These are phyloP conservation scores for Drosophila arizonae DNA, from an alignment of 1,140 invertebrate species.

Conservation along the genomic window DNA sequence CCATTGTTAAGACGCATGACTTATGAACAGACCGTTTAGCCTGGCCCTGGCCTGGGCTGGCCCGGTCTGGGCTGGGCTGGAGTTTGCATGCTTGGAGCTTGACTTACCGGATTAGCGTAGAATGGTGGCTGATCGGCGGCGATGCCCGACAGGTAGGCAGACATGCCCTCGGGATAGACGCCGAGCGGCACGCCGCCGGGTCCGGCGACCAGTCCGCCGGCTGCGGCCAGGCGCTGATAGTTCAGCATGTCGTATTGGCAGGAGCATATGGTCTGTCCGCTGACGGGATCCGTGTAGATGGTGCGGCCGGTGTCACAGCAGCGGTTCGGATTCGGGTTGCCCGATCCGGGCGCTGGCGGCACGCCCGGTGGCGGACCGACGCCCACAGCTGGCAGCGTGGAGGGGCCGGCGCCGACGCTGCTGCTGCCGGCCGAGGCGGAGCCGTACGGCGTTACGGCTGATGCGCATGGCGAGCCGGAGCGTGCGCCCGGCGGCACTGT, in stretches of 20 bases:
- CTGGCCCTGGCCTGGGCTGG: neutral
- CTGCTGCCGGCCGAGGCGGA: conserved; percentile 59
- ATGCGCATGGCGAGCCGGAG: conserved; percentile 83
- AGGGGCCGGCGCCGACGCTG: conserved; percentile 83
- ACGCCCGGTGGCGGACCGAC: conserved; percentile 56
- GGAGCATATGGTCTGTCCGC: conserved; percentile 95
- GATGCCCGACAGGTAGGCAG: conserved; percentile 91
- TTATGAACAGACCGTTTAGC: conserved; percentile 62
- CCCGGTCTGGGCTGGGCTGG: neutral
- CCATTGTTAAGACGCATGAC: conserved; percentile 72
- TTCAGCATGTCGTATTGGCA: conserved; percentile 93
- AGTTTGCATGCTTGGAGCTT: neutral
- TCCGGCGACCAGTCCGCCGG: conserved; percentile 84
- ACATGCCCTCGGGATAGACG: conserved; percentile 88
- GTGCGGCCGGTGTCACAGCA: conserved; percentile 96
- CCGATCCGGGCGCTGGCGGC: conserved; percentile 58
- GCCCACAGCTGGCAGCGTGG: conserved; percentile 70
- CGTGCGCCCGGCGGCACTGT: conserved; percentile 84
- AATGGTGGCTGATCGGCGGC: conserved; percentile 92
- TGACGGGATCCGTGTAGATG: conserved; percentile 95
- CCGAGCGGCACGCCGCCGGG: conserved; percentile 86
- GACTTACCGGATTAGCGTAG: conserved; percentile 91
- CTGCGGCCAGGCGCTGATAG: conserved; percentile 90
- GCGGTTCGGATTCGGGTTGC: conserved; percentile 83
- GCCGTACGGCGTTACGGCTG: conserved; percentile 82